Conservation (phyloP, 2,797 vertebrate genomes). For the Tapirus indicus region DNA sequence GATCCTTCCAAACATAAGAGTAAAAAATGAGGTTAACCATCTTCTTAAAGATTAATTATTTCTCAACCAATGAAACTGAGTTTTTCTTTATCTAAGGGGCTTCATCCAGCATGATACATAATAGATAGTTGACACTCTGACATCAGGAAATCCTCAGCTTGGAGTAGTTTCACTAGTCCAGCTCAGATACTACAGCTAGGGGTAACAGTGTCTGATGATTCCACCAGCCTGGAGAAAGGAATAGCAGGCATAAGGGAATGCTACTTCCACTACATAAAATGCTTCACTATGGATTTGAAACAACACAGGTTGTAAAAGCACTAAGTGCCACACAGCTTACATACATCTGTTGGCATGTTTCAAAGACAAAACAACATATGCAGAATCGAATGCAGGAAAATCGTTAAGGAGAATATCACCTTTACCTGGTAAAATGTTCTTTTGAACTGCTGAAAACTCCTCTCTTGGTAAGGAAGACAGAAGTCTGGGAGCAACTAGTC, state of each 20-base stretch:
- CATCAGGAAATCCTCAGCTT: slow-evolving; percentile 57
- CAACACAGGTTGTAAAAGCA: slow-evolving; percentile 10
- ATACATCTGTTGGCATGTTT: slow-evolving; percentile 7
- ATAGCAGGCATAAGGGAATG: slow-evolving; percentile 35
- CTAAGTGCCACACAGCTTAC: background rate
- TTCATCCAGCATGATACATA: background rate
- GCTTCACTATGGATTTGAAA: background rate
- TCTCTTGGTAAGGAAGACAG: background rate
- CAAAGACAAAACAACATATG: background rate
- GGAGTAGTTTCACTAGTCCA: slow-evolving; percentile 69
- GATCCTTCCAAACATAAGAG: background rate
- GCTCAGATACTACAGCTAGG: slow-evolving; percentile 66
- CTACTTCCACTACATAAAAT: background rate
- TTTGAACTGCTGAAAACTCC: background rate
- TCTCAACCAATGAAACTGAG: slow-evolving; percentile 53
- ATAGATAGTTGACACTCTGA: slow-evolving; percentile 58
- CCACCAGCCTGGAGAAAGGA: slow-evolving; percentile 69
- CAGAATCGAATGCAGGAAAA: background rate
- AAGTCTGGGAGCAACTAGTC: background rate
- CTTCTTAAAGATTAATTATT: background rate
- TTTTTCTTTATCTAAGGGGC: slow-evolving; percentile 35
- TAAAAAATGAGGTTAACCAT: background rate
- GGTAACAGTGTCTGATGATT: slow-evolving; percentile 75
- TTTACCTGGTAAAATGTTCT: background rate
- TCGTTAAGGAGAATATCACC: background rate